These are phyloP conservation scores for Bergia sp. DNA, from an alignment of 92 coral and sea anemone genomes.

Conservation along the genomic window DNA sequence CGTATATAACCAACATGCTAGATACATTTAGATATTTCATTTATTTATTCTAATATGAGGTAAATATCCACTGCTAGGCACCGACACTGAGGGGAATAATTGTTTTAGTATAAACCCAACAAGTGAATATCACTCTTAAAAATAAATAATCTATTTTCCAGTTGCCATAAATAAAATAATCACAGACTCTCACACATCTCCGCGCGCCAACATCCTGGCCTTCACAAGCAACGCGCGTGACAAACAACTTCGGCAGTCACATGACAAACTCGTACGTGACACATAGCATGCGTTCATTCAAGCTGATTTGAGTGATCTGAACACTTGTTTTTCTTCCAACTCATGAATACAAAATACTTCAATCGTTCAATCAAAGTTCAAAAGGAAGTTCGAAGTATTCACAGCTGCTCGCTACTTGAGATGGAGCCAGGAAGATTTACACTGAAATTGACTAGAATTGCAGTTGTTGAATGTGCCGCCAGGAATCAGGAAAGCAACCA, in stretches of 20 bases:
- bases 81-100: too few relatives aligned
- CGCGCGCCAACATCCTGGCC: conserved; percentile 44
- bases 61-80: too few relatives aligned
- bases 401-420: conserved; percentile 9
- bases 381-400: conserved; percentile 22
- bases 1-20: too few relatives aligned
- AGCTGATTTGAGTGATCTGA: conserved; percentile 18
- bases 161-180: conserved; percentile 34
- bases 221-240: conserved; percentile 25
- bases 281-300: conserved; percentile 32
- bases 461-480: conserved; percentile 38
- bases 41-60: too few relatives aligned
- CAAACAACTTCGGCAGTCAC: conserved; percentile 8
- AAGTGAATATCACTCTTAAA: conserved; percentile 2
- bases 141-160: conserved; percentile 32
- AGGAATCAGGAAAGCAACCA: conserved; percentile 14
- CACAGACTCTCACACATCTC: conserved; percentile 19
- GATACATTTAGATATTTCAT: too few relatives aligned
- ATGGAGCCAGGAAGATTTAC: conserved; percentile 28
- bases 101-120: too few relatives aligned
- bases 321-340: conserved; percentile 5
- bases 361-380: background rate
- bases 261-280: conserved; percentile 37
- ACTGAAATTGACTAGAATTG: conserved; percentile 27
- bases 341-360: conserved; percentile 7